Evolutionary conservation across 2,113 vertebrate species (phyloP).

Genomic region (Zapus hudsonius): DNA sequence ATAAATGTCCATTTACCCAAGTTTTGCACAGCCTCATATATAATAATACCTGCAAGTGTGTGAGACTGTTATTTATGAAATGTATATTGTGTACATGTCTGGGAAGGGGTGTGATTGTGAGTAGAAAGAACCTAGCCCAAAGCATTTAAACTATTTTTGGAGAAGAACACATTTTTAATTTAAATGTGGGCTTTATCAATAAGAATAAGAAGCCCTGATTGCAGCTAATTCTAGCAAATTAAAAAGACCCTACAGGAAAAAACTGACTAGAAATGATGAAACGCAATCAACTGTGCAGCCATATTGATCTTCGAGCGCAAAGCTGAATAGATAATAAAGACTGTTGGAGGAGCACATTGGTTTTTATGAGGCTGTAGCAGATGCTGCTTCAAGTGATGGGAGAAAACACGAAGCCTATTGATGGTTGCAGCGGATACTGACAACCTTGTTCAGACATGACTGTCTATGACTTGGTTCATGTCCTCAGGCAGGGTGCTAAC

Average conservation of each 20-base stretch:
- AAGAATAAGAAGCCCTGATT: slow-evolving; percentile 67
- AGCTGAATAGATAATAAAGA: slow-evolving; percentile 55
- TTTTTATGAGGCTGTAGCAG: slow-evolving; percentile 59
- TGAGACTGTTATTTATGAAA: neutral
- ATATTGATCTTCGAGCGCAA: slow-evolving; percentile 74
- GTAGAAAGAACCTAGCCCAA: slow-evolving; percentile 24
- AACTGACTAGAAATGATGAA: slow-evolving; percentile 37
- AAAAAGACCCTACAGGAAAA: slow-evolving; percentile 47
- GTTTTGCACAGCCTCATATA: neutral
- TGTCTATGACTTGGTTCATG: slow-evolving; percentile 50
- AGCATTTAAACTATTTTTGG: slow-evolving; percentile 55
- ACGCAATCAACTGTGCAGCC: slow-evolving; percentile 13
- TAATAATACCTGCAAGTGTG: neutral
- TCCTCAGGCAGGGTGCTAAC: slow-evolving; percentile 57
- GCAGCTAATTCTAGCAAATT: slow-evolving; percentile 73
- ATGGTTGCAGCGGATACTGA: slow-evolving; percentile 71
- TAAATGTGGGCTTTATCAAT: slow-evolving; percentile 57
- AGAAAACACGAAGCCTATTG: slow-evolving; percentile 69
- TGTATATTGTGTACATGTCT: neutral
- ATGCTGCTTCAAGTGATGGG: slow-evolving; percentile 50
- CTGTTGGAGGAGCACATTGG: slow-evolving; percentile 55
- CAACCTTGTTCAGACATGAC: slow-evolving; percentile 2
- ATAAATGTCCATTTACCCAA: neutral
- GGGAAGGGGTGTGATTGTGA: neutral
- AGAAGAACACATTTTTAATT: slow-evolving; percentile 74